Base-by-base conservation (phyloP, 2,113 vertebrate species). In the Chloropsis cyanopogon region DNA sequence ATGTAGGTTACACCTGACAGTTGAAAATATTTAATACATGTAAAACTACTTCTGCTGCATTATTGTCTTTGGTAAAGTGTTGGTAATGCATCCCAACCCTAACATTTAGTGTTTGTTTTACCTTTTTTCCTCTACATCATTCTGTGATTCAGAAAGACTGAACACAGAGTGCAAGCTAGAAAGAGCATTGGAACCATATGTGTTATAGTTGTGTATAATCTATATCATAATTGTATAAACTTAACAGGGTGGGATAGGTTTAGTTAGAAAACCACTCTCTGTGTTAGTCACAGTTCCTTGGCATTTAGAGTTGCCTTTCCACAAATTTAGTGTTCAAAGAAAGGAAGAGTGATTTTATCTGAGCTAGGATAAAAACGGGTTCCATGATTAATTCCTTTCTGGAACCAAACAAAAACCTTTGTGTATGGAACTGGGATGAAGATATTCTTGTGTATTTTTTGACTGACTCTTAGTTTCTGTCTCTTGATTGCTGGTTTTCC, bases 161-260 rank as follows among this genome's bases (percentile, higher is more conserved):
- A 80, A 63, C 21, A 88, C 88, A 86, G 82, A 85, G 17, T 23
- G 29, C 78, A 77, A 66, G 71, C 63, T 80, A 76, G 87, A 80
- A 77, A 28, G 26, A 59, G 26, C 75, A 95, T 95, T 91, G 78
- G 82, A 95, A 96, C 82, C 91, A 86, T 75, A 57, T 96, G 90
- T 90, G 47, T 81, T 94, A 33, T 25, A 84, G 83, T 56, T 91
- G 52, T 78, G 28, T 81, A 68, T 84, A 78, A 88, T 93, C 71
- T 83, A 14, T 77, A 59, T 64, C 28, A 35, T 92, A 92, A 95
- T 91, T 76, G 85, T 52, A 33, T 59, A 47, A 80, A 70, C 82
- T 66, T 63, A 64, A 64, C 17, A 64, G 76, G 11, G 61, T 82
- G 73, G 91, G 57, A 82, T 64, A 76, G 86, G 29, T 82, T 87